phyloP scores from a whole-genome alignment of 2,113 vertebrate species.

The Clinocottus analis region DNA sequence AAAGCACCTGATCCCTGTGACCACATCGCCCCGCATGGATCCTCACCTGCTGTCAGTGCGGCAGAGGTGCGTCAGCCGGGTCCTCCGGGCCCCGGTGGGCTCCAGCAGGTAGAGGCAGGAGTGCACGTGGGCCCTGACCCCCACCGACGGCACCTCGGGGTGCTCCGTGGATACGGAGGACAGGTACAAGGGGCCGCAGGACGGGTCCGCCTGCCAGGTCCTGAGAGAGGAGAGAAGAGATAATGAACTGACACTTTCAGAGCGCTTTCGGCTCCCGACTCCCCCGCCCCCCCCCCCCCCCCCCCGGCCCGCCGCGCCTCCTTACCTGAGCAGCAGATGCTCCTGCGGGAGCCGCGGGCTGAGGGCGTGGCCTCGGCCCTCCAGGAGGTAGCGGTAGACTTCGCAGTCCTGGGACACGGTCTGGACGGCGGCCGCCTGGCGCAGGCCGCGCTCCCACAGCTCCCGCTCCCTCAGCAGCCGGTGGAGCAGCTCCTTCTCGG shows the following conservation, averaged over 20 bases:
- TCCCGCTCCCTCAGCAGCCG: conserved; percentile 79
- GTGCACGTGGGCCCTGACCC: conserved; percentile 77
- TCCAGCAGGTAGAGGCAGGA: conserved; percentile 84
- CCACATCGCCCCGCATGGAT: not conserved
- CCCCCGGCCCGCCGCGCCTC: conserved; percentile 13
- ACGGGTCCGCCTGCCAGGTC: conserved; percentile 82
- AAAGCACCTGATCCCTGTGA: not conserved
- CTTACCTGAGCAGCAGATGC: conserved; percentile 84
- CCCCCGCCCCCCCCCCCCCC: not conserved
- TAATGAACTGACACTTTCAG: conserved; percentile 2
- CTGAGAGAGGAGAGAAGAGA: conserved; percentile 59
- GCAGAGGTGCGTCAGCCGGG: conserved; percentile 83
- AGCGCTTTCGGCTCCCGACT: not conserved
- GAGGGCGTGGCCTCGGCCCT: conserved; percentile 66
- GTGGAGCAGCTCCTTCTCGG: conserved; percentile 76
- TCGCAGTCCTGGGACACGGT: conserved; percentile 79
- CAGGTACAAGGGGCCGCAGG: conserved; percentile 76
- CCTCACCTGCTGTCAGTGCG: conserved; percentile 83
- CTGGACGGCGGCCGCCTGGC: conserved; percentile 75
- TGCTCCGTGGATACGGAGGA: conserved; percentile 80
- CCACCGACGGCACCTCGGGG: conserved; percentile 59
- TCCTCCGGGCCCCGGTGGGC: conserved; percentile 74
- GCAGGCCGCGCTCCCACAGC: conserved; percentile 78
- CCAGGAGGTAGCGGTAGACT: conserved; percentile 79
- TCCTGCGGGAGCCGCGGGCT: conserved; percentile 73